Base-by-base conservation (phyloP, 2,113 vertebrate species). In the Phylloscopus trochiloides region DNA sequence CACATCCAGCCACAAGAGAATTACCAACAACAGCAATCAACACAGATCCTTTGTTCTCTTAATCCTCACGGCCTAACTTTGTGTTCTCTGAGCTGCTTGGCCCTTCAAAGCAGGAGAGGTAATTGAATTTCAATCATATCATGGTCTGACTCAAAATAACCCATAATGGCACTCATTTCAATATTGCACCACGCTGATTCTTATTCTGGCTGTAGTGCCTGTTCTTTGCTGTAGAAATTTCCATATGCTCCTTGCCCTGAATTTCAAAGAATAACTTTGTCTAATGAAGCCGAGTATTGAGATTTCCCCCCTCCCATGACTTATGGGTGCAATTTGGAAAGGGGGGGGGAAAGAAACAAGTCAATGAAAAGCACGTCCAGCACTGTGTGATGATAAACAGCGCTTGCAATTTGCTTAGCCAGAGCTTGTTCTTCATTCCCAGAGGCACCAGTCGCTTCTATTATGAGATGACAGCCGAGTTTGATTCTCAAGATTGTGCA, bases 221-320 rank as follows among this genome's bases (percentile, higher is more conserved):
- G 58, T 63, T 95, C 95, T 74, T 78, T 24, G 19, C 58, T 70
- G 78, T 86, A 75, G 68, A 62, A 92, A 97, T 97, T 97, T 97
- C 92, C 96, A 93, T 95, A 96, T 83, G 92, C 92, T 95, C 94
- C 92, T 96, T 94, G 94, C 78, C 93, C 85, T 94, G 80, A 86
- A 96, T 97, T 97, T 90, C 82, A 97, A 95, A 97, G 81, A 71
- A 83, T 71, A 88, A 38, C 75, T 92, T 87, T 76, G 82, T 73
- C 77, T 96, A 96, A 97, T 96, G 88, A 89, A 93, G 80, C 50
- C 86, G 93, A 97, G 92, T 50, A 71, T 68, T 92, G 90, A 96
- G 83, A 51, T 83, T 81, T 91, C 12, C 2, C 1, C 57, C 59
- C 67, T 55, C 57, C 62, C 29, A 4, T 88, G 87, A 96, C 74